Evolutionary conservation across 1,140 invertebrate species (phyloP).

Genomic region (Ridgeia piscesae): DNA sequence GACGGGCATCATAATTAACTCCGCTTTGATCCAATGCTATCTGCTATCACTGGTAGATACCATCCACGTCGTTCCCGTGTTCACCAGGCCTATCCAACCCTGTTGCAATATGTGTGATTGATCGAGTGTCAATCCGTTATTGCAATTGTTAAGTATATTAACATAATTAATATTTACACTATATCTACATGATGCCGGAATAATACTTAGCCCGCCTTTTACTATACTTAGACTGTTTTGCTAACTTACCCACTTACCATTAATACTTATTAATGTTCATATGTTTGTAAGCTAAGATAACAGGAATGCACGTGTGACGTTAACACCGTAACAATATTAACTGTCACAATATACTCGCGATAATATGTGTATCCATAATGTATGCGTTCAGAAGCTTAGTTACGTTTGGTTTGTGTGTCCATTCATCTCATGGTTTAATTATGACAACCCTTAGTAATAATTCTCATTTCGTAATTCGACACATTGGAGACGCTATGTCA

Average conservation of each 20-base stretch:
- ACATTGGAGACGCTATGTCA: neutral
- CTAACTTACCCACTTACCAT: neutral
- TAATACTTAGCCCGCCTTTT: neutral
- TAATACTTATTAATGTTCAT: neutral
- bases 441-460: neutral
- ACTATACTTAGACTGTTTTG: neutral
- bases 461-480: neutral
- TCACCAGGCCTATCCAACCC: neutral
- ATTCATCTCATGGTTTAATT: neutral
- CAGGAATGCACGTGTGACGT: neutral
- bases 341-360: neutral
- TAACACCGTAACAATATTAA: neutral
- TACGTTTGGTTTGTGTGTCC: neutral
- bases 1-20: neutral
- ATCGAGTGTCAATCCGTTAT: neutral
- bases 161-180: neutral
- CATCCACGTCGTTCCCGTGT: neutral
- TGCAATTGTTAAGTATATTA: neutral
- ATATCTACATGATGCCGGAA: neutral
- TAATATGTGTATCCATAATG: neutral
- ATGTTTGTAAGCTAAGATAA: neutral
- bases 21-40: neutral
- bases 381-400: neutral
- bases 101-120: constrained; percentile 16
- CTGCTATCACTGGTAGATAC: neutral